Evolutionary conservation across 1,140 invertebrate species (phyloP), one percentile per base, ranked within the genome.

Genomic region (Drosophila insularis): DNA sequence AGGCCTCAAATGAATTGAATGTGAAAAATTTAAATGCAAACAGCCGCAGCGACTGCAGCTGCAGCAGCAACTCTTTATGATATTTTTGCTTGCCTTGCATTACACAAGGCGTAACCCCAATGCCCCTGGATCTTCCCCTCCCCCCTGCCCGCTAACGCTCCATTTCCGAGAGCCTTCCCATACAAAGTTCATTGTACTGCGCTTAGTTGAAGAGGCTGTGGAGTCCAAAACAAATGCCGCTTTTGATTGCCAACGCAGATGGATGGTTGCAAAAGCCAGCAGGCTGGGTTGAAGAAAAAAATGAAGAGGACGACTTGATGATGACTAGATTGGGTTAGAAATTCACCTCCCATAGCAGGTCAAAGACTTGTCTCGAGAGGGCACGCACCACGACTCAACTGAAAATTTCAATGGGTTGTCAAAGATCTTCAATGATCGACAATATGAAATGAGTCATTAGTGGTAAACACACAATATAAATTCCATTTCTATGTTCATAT

Each of bases 1-100:
- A 78, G 85, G 82, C 82, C 82, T 87, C 82, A 87, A 87, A 87
- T 89, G 82, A 87, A 87, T 87, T 87, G 84, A 89, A 87, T 82
- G 82, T 87, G 82, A 87, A 87, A 87, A 87, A 87, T 87, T 87
- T 87, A 87, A 87, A 87, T 87, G 82, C 80, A 87, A 87, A 87
- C 82, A 87, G 82, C 72, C 82, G 82, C 82, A 81, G 82, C 70
- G 75, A 61, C 73, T 65, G 81, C 81, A 78, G 65, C 78, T 68
- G 80, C 76, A 70, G 50, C 50, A 54, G 53, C n/a, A 31, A 14
- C 35, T 32, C 53, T 32, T 46, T 58, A 58, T 78, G 73, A 46
- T 64, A 63, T 80, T 81, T 73, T 55, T 85, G 81, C 81, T 74
- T 81, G 77, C 81, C 54, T 74, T 85, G 79, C 81, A 87, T 66